Evolutionary conservation across 2,888 invertebrate species (phyloP).

Genomic region (Ormyrus pomaceus): DNA sequence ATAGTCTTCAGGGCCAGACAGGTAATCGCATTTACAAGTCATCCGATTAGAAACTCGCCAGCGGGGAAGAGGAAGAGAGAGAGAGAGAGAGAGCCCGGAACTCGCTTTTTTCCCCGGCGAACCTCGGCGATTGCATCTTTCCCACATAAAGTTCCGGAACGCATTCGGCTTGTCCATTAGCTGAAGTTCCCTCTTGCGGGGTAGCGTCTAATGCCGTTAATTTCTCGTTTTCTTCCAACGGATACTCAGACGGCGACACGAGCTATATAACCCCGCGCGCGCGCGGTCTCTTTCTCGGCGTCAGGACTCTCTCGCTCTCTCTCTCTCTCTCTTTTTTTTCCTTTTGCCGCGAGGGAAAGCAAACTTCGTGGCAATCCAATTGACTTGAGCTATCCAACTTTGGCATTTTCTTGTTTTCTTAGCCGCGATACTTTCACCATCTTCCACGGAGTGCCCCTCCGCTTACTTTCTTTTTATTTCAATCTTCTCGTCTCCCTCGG

Average conservation of each 20-base stretch:
- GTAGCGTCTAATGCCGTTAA: conserved; percentile 37
- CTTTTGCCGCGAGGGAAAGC: conserved; percentile 9
- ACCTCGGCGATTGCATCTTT: conserved; percentile 18
- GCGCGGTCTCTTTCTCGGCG: too few species aligned
- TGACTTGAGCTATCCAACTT: conserved; percentile 55
- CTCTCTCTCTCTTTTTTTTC: conserved; percentile 1
- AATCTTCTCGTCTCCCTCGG: not conserved
- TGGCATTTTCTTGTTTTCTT: conserved; percentile 40
- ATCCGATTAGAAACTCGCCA: conserved; percentile 43
- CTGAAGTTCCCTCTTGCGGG: conserved; percentile 3
- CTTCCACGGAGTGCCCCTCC: not conserved
- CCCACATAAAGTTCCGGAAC: conserved; percentile 14
- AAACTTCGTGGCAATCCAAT: conserved; percentile 60
- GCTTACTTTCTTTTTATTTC: conserved; percentile 28
- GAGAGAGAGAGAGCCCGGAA: too few species aligned
- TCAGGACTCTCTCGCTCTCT: not conserved
- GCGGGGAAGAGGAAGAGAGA: not conserved
- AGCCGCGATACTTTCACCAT: conserved; percentile 33
- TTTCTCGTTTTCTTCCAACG: conserved; percentile 41
- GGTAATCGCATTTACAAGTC: conserved; percentile 38
- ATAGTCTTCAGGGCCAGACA: conserved; percentile 13
- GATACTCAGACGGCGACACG: conserved; percentile 21
- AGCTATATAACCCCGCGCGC: not conserved
- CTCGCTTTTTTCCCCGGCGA: not conserved
- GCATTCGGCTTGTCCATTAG: conserved; percentile 21